Evolutionary conservation across 1,140 invertebrate genomes (phyloP), one percentile per base, ranked within the genome.

Genomic region (Heliothis virescens): DNA sequence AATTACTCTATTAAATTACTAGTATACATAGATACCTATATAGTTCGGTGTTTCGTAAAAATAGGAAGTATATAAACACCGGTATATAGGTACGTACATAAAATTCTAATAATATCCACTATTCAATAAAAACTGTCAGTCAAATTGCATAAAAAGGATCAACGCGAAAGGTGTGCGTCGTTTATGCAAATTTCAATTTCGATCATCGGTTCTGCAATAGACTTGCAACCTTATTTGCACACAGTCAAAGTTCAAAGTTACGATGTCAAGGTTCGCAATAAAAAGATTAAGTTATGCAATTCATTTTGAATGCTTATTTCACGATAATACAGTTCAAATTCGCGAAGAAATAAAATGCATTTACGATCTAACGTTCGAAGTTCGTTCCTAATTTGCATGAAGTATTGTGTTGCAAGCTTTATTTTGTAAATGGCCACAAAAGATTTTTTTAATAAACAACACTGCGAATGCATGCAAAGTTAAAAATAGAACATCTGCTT

Each of bases 371-470:
- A 34, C 80, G 79, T 55, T 55, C 69, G 52, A 75, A 59, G 76
- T 84, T 85, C 81, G 79, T 78, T 87, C 89, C 93, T 94, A 94
- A 94, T 94, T 94, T 94, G 93, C 93, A 94, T 94, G 91, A 90
- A 84, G 87, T 86, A 92, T 94, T 94, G 93, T 93, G 83, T 89
- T 86, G 84, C 86, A 91, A 90, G 85, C 90, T 92, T 90, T 91
- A 92, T 90, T 92, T 92, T 93, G 91, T 85, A 92, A 93, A 92
- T 91, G 87, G 89, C 91, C 91, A 92, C 91, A 93, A 94, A 92
- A 91, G 91, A 90, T 93, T 82, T 92, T 92, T 92, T 93, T 92
- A 91, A 93, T 92, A 93, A 94, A 93, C 91, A 94, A 92, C 91
- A 91, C 91, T 90, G 91, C 88, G 82, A 89, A 86, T 87, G 85